Base-by-base conservation (phyloP, 2,888 invertebrate genomes). In the Sarcophaga carnaria region DNA sequence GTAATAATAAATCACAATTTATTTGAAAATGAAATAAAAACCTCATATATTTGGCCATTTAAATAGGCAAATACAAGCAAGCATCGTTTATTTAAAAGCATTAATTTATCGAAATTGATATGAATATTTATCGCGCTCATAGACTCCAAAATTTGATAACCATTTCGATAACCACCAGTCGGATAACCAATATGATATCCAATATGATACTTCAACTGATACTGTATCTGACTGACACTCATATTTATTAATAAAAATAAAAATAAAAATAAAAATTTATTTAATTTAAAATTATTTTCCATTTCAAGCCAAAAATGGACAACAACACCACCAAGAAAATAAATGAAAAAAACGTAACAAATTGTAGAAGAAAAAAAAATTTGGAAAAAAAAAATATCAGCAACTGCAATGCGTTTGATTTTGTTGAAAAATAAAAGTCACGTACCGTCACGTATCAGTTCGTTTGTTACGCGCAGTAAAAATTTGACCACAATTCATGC, bases 401-500 rank as follows among this genome's bases (percentile, higher is more conserved):
- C 12, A 27, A 49, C 49, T 54, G 54, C 54, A 54, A 54, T 17
- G 17, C 37, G 37, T 37, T 37, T 6, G 10, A 54, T 83, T 87
- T 87, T 83, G 54, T 54, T 54, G 14, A 76, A 82, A 37, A 79
- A 84, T 82, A 82, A 84, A 87, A 87, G 84, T 87, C 87, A 87
- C 87, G 87, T 87, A 82, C 84, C 49, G 84, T 87, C 87, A 87
- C 87, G 87, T 87, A 82, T 81, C 49, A 49, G 54, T 47, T 76
- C 45, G 87, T 78, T 87, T 87, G 75, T 79, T 70, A 54, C 81
- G 82, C 84, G 79, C 84, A 84, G 74, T 14, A 54, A 47, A 54
- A 62, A 71, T 37, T 84, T 82, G 78, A 87, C 87, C 87, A 77
- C 87, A 84, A 84, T 79, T 84, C 87, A 79, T 81, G 77, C 20